These are phyloP conservation scores for Branchellion lobata DNA, from an alignment of 2,888 invertebrate species.

Conservation along the genomic window DNA sequence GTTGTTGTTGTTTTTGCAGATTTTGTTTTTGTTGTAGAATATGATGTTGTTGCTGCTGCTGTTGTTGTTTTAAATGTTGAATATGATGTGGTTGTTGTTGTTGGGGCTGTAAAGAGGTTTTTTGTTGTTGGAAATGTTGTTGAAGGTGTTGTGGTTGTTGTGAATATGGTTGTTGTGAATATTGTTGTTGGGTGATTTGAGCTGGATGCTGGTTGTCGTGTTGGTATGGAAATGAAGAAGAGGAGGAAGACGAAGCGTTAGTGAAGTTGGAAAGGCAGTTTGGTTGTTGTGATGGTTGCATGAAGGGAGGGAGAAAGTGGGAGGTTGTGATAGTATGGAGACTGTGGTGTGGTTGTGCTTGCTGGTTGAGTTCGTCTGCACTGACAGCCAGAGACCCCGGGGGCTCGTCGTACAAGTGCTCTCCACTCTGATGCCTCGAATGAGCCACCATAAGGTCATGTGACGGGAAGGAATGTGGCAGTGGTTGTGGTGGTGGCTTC, in stretches of 20 bases:
- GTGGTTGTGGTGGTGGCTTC: not conserved
- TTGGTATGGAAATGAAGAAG: no score
- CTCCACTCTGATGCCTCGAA: not conserved
- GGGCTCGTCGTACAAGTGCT: conserved; percentile 14
- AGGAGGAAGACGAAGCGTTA: no score
- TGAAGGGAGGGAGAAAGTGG: no score
- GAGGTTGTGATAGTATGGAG: not conserved
- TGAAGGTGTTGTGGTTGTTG: no score
- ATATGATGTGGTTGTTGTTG: no score
- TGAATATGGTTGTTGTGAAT: no score
- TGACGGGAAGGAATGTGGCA: not conserved
- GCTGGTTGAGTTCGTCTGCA: not conserved
- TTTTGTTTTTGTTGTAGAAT: not conserved
- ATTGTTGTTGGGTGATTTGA: no score
- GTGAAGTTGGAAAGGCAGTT: not conserved
- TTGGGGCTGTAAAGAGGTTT: not conserved
- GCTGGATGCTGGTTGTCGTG: no score
- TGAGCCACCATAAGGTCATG: no score
- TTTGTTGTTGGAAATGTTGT: conserved; percentile 11
- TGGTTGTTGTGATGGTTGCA: not conserved
- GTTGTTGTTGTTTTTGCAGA: not conserved
- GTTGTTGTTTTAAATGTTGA: no score
- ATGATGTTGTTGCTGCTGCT: not conserved
- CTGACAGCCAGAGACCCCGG: not conserved
- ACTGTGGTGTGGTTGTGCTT: not conserved